Evolutionary conservation across 35 echinoderm and acorn worm species (phyloP), one percentile per base, ranked within the genome.

Genomic region (Heliocidaris erythrogramma): DNA sequence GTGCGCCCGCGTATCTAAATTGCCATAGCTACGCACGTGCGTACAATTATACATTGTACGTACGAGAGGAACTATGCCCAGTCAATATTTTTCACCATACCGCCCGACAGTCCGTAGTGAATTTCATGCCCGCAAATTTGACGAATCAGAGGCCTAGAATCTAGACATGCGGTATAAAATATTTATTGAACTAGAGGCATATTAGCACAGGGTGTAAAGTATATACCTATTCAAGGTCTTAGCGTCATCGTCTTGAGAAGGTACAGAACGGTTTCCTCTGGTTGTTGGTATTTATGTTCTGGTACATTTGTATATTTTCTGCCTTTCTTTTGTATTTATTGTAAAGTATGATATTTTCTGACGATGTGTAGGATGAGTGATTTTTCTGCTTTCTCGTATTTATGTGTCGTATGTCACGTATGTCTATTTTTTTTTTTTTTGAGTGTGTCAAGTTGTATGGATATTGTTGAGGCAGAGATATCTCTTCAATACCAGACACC

Each of bases 281-380:
- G 3, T 27, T 7, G 6, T 18, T 78, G 14, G 65, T 78, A 78
- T 78, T 27, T 78, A n/a, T 78, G 65, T n/a, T 78, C 65, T 78
- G 65, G 65, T 78, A 78, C 65, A 78, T 78, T 78, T 78, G 65
- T 78, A 78, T 78, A 78, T 78, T 78, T 78, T 78, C 65, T n/a
- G 65, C 65, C 65, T 78, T 78, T 78, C 65, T 78, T 78, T 78
- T 78, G 65, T 78, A 78, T 78, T 78, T 78, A 78, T 78, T 78
- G 65, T 78, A n/a, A 78, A 78, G 65, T 78, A 78, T 78, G 65
- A n/a, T 78, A 78, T 78, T 78, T 78, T 78, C 65, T n/a, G 65
- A 78, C 21, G 65, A 78, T 27, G 17, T 78, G 65, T 27, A 78
- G 17, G n/a, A 78, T 78, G 65, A 78, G 65, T 78, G 65, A 78